phyloP scores from a whole-genome alignment of 2,113 vertebrate species.

The Alaudala cheleensis region DNA sequence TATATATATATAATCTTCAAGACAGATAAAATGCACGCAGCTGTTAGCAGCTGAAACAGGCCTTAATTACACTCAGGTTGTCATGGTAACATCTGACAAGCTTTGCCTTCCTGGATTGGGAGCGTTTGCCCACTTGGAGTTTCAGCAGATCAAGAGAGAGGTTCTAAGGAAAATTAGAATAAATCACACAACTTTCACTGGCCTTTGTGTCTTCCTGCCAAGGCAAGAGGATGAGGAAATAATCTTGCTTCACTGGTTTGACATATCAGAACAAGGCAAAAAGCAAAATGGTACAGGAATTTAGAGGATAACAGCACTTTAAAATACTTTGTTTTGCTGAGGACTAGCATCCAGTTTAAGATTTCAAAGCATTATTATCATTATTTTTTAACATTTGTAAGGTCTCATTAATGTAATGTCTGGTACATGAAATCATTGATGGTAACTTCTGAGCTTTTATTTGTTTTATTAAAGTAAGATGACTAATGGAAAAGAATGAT shows the following conservation, averaged over 20 bases:
- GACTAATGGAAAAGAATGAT: background rate
- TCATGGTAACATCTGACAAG: slow-evolving; percentile 79
- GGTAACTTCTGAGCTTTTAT: background rate
- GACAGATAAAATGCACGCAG: slow-evolving; percentile 78
- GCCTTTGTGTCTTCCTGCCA: background rate
- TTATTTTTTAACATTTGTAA: background rate
- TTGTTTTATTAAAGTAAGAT: background rate
- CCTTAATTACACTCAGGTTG: slow-evolving; percentile 82
- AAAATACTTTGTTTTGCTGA: background rate
- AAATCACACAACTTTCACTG: slow-evolving; percentile 24
- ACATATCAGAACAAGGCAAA: background rate
- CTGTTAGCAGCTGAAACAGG: slow-evolving; percentile 78
- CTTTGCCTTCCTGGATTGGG: slow-evolving; percentile 69
- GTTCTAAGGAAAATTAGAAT: slow-evolving; percentile 47
- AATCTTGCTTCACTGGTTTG: background rate
- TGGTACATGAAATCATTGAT: background rate
- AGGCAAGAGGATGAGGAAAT: background rate
- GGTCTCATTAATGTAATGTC: background rate
- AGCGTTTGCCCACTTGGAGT: slow-evolving; percentile 67
- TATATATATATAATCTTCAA: slow-evolving; percentile 35
- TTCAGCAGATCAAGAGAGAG: background rate
- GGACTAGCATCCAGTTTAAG: background rate
- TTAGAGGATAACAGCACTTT: background rate
- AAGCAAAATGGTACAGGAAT: background rate
- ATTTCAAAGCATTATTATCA: background rate